Evolutionary conservation across 2,888 invertebrate species (phyloP).

Genomic region (Plebejus anna): DNA sequence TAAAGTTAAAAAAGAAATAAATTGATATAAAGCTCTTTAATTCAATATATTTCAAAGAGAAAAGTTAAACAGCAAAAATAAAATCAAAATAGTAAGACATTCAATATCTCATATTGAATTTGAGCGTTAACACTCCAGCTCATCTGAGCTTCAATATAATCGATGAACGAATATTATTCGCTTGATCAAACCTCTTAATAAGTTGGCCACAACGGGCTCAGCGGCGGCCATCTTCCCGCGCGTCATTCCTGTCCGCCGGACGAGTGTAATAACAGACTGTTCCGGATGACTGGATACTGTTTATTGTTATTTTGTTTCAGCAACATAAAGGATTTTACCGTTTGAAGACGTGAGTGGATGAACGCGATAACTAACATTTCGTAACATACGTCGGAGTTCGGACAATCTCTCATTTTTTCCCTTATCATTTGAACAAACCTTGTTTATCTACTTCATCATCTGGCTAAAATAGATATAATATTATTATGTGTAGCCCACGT

Average conservation of each 20-base stretch:
- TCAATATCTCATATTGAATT: slow-evolving; percentile 45
- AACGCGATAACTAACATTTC: no score
- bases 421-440: no score
- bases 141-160: slow-evolving; percentile 64
- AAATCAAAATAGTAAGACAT: background rate
- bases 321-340: background rate
- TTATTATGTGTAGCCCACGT: no score
- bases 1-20: background rate
- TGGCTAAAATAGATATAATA: no score
- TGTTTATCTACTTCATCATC: no score
- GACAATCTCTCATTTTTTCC: no score
- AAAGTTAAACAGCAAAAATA: background rate
- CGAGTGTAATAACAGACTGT: slow-evolving; percentile 31
- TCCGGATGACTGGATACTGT: slow-evolving; percentile 53
- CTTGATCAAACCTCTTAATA: slow-evolving; percentile 77
- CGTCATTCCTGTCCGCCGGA: slow-evolving; percentile 48
- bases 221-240: slow-evolving; percentile 50
- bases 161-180: slow-evolving; percentile 74
- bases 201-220: slow-evolving; percentile 74
- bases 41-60: background rate
- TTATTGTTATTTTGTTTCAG: slow-evolving; percentile 37
- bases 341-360: background rate
- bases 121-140: slow-evolving; percentile 57
- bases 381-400: no score
- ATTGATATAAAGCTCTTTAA: background rate